A percentile compares a stretch with the other conserved stretches of the same genome.
phyloP scores from a whole-genome alignment of 2,888 invertebrate genomes.

The Ceriagrion tenellum region DNA sequence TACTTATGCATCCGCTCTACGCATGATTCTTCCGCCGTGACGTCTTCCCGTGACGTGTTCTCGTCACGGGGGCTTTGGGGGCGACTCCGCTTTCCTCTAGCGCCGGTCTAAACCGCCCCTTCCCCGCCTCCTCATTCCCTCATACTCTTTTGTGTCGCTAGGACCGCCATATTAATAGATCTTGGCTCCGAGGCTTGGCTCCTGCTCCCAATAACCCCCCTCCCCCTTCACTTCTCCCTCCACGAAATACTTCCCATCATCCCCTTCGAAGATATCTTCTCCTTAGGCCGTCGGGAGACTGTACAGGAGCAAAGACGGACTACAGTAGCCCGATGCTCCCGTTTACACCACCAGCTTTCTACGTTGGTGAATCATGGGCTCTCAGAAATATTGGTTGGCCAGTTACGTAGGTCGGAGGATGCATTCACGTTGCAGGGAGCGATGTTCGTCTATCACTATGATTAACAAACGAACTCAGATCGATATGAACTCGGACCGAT shows the following conservation, averaged over 20 bases:
- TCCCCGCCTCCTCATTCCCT: neutral
- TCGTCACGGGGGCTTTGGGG: neutral
- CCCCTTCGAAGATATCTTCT: neutral
- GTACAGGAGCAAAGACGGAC: neutral
- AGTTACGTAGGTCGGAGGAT: too few species aligned
- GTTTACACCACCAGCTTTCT: too few species aligned
- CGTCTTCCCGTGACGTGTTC: neutral
- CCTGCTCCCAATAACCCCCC: neutral
- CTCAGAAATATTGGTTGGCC: too few species aligned
- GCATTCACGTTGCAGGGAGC: too few species aligned
- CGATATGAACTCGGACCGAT: too few species aligned
- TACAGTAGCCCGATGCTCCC: neutral
- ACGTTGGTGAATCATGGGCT: too few species aligned
- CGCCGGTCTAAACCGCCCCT: neutral
- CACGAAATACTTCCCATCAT: neutral
- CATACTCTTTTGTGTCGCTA: constrained; percentile 45
- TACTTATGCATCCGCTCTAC: neutral
- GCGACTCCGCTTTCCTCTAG: neutral
- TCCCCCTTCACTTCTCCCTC: neutral
- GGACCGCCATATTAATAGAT: constrained; percentile 52
- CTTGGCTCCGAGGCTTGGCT: constrained; percentile 53
- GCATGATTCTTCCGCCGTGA: constrained; percentile 14
- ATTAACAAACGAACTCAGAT: too few species aligned
- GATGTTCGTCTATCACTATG: too few species aligned
- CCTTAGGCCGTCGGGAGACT: neutral